These are phyloP conservation scores for Pseudocheirus occidentalis DNA, from an alignment of 2,797 vertebrate genomes.

Conservation along the genomic window DNA sequence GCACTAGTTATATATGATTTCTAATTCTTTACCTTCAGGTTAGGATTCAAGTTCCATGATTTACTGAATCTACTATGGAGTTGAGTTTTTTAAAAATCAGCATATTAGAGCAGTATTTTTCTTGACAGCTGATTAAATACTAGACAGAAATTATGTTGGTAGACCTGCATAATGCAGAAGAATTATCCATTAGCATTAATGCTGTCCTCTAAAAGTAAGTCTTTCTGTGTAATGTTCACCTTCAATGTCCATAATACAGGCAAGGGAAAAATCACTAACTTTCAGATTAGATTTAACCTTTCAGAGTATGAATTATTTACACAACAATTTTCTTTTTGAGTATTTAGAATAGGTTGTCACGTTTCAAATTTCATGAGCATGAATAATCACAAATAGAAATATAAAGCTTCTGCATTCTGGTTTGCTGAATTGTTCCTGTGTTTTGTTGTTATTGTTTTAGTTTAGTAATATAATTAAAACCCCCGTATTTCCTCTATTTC, in stretches of 20 bases:
- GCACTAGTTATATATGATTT: not conserved
- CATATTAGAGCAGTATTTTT: slow-evolving; percentile 3
- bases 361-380: slow-evolving; percentile 58
- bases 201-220: slow-evolving; percentile 14
- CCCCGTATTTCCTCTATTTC: not conserved
- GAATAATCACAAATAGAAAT: slow-evolving; percentile 50
- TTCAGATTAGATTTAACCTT: slow-evolving; percentile 75
- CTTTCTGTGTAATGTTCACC: slow-evolving; percentile 31
- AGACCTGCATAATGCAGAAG: slow-evolving; percentile 19
- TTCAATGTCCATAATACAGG: slow-evolving; percentile 42
- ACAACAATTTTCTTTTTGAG: slow-evolving; percentile 65
- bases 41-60: slow-evolving; percentile 11
- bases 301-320: slow-evolving; percentile 73
- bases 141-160: slow-evolving; percentile 29
- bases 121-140: slow-evolving; percentile 22
- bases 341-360: slow-evolving; percentile 46
- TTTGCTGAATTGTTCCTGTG: slow-evolving; percentile 31
- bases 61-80: not conserved
- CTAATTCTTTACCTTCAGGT: slow-evolving; percentile 1
- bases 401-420: slow-evolving; percentile 35
- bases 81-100: not conserved
- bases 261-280: slow-evolving; percentile 64
- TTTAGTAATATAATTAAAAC: not conserved
- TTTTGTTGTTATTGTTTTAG: slow-evolving; percentile 39
- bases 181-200: slow-evolving; percentile 27